Conservation (phyloP, 1,140 invertebrate genomes). For the Neuroterus valhalla region DNA sequence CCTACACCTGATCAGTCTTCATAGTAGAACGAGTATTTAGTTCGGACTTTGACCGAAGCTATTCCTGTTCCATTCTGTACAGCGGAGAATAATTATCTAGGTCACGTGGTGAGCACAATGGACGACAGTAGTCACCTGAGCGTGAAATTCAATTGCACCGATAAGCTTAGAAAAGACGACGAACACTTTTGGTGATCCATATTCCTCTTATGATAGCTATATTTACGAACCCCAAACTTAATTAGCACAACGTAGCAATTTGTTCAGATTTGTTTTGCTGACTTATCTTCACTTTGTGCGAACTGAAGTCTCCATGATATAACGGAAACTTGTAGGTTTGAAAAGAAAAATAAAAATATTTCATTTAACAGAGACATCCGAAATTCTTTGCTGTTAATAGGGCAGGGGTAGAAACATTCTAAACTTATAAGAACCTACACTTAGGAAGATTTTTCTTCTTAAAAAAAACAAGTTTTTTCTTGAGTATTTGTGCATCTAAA, state of each 20-base stretch:
- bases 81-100: conserved; percentile 50
- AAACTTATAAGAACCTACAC: too few relatives aligned
- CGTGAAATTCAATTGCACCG: conserved; percentile 60
- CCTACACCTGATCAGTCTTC: not conserved
- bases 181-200: conserved; percentile 8
- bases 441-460: too few relatives aligned
- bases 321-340: too few relatives aligned
- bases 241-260: not conserved
- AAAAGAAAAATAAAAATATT: too few relatives aligned
- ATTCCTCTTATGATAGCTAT: not conserved
- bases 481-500: too few relatives aligned
- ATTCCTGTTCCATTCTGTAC: conserved; percentile 49
- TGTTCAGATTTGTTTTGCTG: not conserved
- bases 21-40: conserved; percentile 46
- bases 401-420: too few relatives aligned
- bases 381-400: too few relatives aligned
- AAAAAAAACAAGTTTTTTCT: too few relatives aligned
- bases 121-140: conserved; percentile 49
- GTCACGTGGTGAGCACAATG: conserved; percentile 53
- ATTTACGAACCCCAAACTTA: not conserved
- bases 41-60: conserved; percentile 41
- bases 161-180: conserved; percentile 53
- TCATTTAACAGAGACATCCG: too few relatives aligned
- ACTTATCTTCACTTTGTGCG: too few relatives aligned
- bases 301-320: too few relatives aligned